Percentiles rank a stretch among this genome's conserved stretches.
Conservation (phyloP, 2,797 vertebrate genomes). For the Hipposideros larvatus region DNA sequence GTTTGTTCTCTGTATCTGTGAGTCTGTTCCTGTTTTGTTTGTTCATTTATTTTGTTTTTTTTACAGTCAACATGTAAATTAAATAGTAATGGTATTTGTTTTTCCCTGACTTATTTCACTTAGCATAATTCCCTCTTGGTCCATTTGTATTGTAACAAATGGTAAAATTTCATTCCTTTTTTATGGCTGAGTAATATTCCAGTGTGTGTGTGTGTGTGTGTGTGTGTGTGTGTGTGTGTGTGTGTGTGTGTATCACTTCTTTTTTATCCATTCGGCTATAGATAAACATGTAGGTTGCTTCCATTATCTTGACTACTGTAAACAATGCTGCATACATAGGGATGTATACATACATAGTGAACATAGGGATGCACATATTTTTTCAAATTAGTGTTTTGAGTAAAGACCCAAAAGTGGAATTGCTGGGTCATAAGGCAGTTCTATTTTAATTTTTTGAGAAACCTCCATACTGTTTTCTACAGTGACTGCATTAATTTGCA, state of each 20-base stretch:
- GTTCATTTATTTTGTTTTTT: neutral
- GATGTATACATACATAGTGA: too few relatives aligned
- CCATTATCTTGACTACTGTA: neutral
- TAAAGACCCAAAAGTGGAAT: too few relatives aligned
- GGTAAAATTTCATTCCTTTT: neutral
- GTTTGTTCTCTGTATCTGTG: too few relatives aligned
- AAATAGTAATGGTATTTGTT: neutral
- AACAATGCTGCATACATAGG: neutral
- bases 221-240: too few relatives aligned
- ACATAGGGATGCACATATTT: too few relatives aligned
- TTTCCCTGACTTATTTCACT: neutral
- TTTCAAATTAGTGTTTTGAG: too few relatives aligned
- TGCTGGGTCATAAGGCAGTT: too few relatives aligned
- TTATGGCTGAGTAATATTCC: too few relatives aligned
- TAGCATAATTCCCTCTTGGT: neutral
- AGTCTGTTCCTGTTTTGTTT: neutral
- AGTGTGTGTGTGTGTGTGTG: neutral
- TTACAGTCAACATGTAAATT: neutral
- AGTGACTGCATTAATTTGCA: too few relatives aligned
- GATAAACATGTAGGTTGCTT: neutral
- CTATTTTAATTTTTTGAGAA: too few relatives aligned
- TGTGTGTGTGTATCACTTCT: too few relatives aligned
- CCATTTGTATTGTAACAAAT: neutral
- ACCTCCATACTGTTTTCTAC: too few relatives aligned
- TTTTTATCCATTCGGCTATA: neutral